Conservation (phyloP, 2,113 vertebrate species). For the Leiothrix lutea region DNA sequence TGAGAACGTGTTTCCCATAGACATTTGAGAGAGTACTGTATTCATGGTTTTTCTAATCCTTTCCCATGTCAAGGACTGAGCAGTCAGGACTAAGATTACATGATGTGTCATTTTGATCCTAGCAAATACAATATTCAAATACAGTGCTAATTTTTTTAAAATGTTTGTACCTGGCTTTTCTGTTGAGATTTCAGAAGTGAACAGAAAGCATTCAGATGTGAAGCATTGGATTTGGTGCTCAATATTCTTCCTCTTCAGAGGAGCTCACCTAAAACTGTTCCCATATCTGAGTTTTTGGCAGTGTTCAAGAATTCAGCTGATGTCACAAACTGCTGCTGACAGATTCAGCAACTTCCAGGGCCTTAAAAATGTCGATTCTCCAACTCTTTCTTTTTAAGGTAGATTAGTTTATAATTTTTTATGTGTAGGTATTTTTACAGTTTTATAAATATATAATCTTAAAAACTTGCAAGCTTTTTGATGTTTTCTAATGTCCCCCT, state of each 20-base stretch:
- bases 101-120: background rate
- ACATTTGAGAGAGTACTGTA: background rate
- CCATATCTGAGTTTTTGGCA: background rate
- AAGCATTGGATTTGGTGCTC: background rate
- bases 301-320: background rate
- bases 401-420: background rate
- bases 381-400: background rate
- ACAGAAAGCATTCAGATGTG: background rate
- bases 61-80: background rate
- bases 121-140: background rate
- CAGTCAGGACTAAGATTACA: background rate
- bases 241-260: background rate
- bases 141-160: accelerated
- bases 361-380: background rate
- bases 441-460: background rate
- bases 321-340: background rate
- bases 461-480: background rate
- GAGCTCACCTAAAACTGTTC: background rate
- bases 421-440: background rate
- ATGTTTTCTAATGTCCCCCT: background rate
- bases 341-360: background rate
- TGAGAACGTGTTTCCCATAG: background rate
- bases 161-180: background rate
- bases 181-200: background rate
- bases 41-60: background rate